Percentiles rank a stretch among this genome's conserved stretches.
phyloP scores from a whole-genome alignment of 53 echinoderm and acorn worm genomes.

The Luidia sarsii region DNA sequence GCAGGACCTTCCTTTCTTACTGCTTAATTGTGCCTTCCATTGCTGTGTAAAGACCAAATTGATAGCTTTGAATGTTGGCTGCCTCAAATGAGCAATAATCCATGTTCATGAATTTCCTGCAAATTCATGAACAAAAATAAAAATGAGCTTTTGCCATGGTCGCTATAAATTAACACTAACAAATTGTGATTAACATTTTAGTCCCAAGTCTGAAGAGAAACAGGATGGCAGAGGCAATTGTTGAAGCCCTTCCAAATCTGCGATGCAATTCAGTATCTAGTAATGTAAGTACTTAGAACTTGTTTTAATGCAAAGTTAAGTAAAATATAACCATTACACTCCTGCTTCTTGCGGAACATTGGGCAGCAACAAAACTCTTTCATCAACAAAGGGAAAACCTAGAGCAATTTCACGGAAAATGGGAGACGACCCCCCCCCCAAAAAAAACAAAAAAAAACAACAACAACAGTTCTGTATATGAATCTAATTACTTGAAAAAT shows the following conservation, averaged over 20 bases:
- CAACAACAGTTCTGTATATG: no score
- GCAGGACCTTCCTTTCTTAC: no score
- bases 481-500: no score
- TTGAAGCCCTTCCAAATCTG: background rate
- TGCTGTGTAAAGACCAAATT: no score
- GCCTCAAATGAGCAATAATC: background rate
- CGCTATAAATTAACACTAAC: background rate
- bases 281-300: constrained; percentile 1
- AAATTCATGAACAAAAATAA: background rate
- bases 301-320: background rate
- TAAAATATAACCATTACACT: background rate
- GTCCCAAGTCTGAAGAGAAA: background rate
- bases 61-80: no score
- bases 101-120: background rate
- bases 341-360: background rate
- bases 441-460: no score
- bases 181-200: background rate
- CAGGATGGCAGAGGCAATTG: background rate
- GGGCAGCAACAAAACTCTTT: no score
- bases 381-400: no score
- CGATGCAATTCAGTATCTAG: background rate
- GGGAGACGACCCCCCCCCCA: no score
- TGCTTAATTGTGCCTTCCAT: no score
- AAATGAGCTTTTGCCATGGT: background rate
- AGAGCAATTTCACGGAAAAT: no score